Percentiles rank a stretch among this genome's conserved stretches.
These are phyloP conservation scores for Rhizoglyphus robini DNA, from an alignment of 1,140 invertebrate species.

Conservation along the genomic window DNA sequence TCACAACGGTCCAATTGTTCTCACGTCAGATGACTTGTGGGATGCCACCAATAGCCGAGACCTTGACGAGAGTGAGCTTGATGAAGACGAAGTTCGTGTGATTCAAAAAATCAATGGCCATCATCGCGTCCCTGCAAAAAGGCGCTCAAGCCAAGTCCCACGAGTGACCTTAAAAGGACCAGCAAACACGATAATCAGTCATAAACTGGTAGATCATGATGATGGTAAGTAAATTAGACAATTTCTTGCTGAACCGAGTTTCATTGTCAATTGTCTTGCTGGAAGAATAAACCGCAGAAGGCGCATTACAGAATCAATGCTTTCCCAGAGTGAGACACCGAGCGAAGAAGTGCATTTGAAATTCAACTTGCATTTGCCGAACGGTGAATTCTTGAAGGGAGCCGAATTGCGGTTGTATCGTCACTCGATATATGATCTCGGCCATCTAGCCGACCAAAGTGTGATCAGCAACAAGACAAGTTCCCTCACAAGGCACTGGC, in stretches of 20 bases:
- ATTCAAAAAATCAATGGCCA: not conserved
- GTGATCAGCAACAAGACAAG: not conserved
- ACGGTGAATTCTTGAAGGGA: conserved; percentile 56
- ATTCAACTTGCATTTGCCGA: conserved; percentile 29
- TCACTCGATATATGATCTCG: conserved; percentile 5
- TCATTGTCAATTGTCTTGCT: not conserved
- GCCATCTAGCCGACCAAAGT: too few relatives aligned
- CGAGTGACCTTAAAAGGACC: not conserved
- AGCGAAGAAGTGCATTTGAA: not conserved
- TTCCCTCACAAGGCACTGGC: not conserved
- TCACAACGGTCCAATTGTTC: too few relatives aligned
- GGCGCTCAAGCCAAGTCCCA: not conserved
- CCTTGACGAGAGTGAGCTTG: not conserved
- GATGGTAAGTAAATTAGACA: not conserved
- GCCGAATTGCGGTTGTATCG: conserved; percentile 57
- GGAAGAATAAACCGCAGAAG: not conserved
- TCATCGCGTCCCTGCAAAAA: not conserved
- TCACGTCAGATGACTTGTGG: not conserved
- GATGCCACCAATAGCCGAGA: not conserved
- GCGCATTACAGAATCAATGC: not conserved
- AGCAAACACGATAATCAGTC: not conserved
- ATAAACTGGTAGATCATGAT: not conserved
- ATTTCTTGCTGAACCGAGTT: not conserved
- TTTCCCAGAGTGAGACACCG: not conserved
- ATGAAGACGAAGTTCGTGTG: too few relatives aligned